Percentiles rank a stretch among this genome's conserved stretches.
These are phyloP conservation scores for Tanypteryx hageni DNA, from an alignment of 2,888 invertebrate species.

Conservation along the genomic window DNA sequence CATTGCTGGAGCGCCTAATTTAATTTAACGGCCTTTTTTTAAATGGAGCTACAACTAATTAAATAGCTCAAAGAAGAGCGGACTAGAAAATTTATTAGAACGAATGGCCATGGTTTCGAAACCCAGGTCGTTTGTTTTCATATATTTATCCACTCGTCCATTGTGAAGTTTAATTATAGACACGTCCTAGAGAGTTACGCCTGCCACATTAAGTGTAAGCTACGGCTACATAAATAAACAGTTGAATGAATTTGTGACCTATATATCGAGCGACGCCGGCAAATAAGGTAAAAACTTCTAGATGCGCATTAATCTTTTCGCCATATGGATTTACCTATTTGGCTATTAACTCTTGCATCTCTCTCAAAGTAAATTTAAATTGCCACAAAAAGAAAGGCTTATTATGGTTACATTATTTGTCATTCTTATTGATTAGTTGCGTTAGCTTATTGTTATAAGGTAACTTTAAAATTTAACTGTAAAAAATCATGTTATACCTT, in stretches of 20 bases:
- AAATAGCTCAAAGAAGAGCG: not conserved
- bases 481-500: no score
- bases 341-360: no score
- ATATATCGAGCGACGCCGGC: not conserved
- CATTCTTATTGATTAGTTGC: no score
- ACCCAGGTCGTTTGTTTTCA: not conserved
- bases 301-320: no score
- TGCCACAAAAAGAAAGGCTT: no score
- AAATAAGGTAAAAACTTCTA: no score
- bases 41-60: not conserved
- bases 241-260: slow-evolving; percentile 18
- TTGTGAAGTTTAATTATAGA: not conserved
- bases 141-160: not conserved
- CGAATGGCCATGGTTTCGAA: not conserved
- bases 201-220: not conserved
- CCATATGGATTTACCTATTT: no score
- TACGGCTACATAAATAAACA: not conserved
- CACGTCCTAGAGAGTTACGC: not conserved
- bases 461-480: no score
- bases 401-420: no score
- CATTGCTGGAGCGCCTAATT: not conserved
- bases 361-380: no score
- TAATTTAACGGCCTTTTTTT: not conserved
- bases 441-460: no score
- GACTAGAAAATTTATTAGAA: not conserved